Evolutionary conservation across 2,888 invertebrate genomes (phyloP).

Genomic region (Macaria notata): DNA sequence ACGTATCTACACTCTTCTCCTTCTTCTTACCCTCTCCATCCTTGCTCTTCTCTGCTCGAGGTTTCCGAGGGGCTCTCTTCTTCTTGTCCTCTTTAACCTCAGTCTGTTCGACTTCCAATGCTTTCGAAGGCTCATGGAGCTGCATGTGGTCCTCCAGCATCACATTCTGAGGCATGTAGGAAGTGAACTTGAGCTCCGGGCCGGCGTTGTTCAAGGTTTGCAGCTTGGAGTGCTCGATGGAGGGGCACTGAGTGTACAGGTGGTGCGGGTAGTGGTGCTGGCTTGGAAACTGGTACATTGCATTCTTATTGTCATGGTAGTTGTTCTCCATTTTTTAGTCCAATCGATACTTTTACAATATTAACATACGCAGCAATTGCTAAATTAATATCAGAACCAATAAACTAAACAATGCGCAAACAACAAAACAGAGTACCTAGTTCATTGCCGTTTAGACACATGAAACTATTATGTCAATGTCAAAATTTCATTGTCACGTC

Average conservation of each 20-base stretch:
- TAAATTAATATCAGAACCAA: not conserved
- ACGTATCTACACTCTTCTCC: conserved; percentile 48
- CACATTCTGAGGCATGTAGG: conserved; percentile 24
- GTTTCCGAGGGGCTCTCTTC: conserved; percentile 21
- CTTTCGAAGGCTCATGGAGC: conserved; percentile 6
- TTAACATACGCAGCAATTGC: not conserved
- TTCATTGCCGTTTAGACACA: not conserved
- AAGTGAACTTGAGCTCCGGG: conserved; percentile 25
- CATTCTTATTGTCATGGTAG: conserved; percentile 10
- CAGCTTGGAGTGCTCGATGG: conserved; percentile 31
- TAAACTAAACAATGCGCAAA: not conserved
- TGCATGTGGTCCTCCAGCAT: conserved; percentile 17
- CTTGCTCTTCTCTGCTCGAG: conserved; percentile 12
- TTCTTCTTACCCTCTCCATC: conserved; percentile 22
- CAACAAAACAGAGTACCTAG: not conserved
- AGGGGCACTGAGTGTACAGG: conserved; percentile 38
- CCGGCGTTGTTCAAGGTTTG: conserved; percentile 21
- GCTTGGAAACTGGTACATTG: conserved; percentile 61
- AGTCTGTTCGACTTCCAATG: not conserved
- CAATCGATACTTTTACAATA: not conserved
- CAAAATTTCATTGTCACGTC: too few relatives aligned
- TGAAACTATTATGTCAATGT: too few relatives aligned
- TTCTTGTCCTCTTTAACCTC: conserved; percentile 17
- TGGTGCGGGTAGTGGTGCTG: conserved; percentile 41
- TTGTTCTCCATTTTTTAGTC: conserved; percentile 10